Conservation (phyloP, 2,888 invertebrate genomes). For the Kryphioiulus occultus region DNA sequence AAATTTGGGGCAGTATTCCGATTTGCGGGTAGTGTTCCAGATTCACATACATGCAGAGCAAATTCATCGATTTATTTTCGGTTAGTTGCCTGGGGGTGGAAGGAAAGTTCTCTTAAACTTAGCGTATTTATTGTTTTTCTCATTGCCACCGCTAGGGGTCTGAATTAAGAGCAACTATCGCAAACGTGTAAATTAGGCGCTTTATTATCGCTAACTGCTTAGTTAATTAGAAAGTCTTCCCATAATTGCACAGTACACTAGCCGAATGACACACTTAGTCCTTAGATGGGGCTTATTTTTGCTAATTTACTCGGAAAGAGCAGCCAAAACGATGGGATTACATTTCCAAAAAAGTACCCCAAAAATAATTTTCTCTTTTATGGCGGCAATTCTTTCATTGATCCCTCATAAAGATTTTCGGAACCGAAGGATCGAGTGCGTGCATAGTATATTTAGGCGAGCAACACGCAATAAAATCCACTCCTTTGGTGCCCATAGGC, state of each 20-base stretch:
- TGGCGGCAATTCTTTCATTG: not conserved
- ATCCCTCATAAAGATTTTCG: slow-evolving; percentile 31
- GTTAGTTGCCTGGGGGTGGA: no score
- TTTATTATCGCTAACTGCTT: not conserved
- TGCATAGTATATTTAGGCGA: not conserved
- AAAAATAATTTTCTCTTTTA: slow-evolving; percentile 16
- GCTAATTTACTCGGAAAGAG: not conserved
- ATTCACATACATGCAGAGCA: no score
- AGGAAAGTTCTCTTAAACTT: no score
- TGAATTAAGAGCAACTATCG: no score
- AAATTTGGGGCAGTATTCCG: no score
- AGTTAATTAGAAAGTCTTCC: slow-evolving; percentile 9
- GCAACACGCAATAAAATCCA: not conserved
- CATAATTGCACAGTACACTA: not conserved
- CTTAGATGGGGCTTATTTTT: slow-evolving; percentile 9
- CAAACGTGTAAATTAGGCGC: not conserved
- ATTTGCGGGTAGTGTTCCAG: no score
- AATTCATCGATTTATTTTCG: no score
- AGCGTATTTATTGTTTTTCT: no score
- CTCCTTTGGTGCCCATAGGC: slow-evolving; percentile 15
- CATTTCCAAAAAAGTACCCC: not conserved
- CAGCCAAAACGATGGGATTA: not conserved
- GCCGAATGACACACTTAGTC: not conserved
- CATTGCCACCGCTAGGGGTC: no score
- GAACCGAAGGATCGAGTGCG: not conserved